These are phyloP conservation scores for Mythimna pallens DNA, from an alignment of 2,888 invertebrate genomes.

Conservation along the genomic window DNA sequence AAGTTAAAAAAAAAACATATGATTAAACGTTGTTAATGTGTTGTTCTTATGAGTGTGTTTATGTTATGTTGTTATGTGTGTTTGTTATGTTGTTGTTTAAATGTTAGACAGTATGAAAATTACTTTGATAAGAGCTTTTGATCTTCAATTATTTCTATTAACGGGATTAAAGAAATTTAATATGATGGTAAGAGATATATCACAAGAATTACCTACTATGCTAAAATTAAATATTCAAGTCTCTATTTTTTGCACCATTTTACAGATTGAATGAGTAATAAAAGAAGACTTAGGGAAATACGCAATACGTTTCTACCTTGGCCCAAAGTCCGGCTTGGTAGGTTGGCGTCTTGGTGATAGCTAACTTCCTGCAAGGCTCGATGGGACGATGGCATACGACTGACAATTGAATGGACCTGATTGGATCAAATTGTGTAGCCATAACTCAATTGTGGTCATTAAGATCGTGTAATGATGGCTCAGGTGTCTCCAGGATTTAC, in stretches of 20 bases:
- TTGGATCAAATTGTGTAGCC: slow-evolving; percentile 48
- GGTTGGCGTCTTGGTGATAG: slow-evolving; percentile 21
- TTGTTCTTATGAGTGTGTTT: too few species aligned
- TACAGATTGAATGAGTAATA: neutral
- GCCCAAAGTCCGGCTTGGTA: neutral
- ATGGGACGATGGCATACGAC: slow-evolving; percentile 21
- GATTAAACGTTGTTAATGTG: too few species aligned
- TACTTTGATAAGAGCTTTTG: neutral
- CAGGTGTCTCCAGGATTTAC: neutral
- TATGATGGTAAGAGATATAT: neutral
- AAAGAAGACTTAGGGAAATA: neutral
- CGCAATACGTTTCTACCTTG: slow-evolving; percentile 5
- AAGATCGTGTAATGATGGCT: slow-evolving; percentile 20
- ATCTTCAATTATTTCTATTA: neutral
- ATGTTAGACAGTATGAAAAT: too few species aligned
- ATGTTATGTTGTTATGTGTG: too few species aligned
- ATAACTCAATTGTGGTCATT: slow-evolving; percentile 45
- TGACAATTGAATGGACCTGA: slow-evolving; percentile 56
- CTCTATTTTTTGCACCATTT: neutral
- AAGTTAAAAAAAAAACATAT: too few species aligned
- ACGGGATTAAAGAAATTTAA: neutral
- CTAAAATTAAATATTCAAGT: neutral
- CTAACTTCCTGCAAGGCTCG: slow-evolving; percentile 48
- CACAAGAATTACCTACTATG: neutral
- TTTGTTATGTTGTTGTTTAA: too few species aligned